These are phyloP conservation scores for Nomada lathburiana DNA, from an alignment of 2,888 invertebrate genomes.

Conservation along the genomic window DNA sequence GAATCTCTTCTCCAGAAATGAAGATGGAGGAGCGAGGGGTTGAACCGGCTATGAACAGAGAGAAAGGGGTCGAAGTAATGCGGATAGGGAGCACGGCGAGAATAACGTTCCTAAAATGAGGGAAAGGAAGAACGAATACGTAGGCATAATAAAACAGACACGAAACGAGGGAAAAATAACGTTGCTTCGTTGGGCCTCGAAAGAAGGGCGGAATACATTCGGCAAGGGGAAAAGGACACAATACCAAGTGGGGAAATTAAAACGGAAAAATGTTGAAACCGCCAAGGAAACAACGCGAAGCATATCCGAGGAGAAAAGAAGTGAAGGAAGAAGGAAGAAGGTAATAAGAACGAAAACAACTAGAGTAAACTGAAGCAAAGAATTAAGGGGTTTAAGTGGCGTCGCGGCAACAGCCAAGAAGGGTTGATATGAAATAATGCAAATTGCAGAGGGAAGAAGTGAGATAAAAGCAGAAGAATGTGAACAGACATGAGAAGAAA, in stretches of 20 bases:
- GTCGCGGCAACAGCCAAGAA: background rate
- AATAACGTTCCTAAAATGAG: background rate
- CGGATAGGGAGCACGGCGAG: slow-evolving; percentile 6
- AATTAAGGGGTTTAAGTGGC: background rate
- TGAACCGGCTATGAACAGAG: background rate
- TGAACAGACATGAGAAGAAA: background rate
- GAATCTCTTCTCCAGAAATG: slow-evolving; percentile 34
- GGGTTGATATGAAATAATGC: slow-evolving; percentile 1
- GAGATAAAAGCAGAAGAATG: background rate
- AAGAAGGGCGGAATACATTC: background rate
- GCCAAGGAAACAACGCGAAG: background rate
- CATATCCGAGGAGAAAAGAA: too few relatives aligned
- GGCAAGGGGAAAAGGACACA: background rate
- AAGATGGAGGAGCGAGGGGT: slow-evolving; percentile 28
- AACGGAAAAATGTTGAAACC: background rate
- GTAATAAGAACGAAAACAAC: background rate
- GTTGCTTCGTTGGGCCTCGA: background rate
- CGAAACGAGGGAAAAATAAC: background rate
- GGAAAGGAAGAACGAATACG: slow-evolving; percentile 3
- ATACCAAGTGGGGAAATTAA: background rate
- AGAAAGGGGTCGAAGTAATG: background rate
- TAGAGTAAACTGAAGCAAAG: background rate
- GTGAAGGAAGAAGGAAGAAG: background rate
- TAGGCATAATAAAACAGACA: slow-evolving; percentile 3
- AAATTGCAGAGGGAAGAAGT: slow-evolving; percentile 1